Evolutionary conservation across 1,140 invertebrate genomes (phyloP), one percentile per base, ranked within the genome.

Genomic region (Trypoxylus dichotomus): DNA sequence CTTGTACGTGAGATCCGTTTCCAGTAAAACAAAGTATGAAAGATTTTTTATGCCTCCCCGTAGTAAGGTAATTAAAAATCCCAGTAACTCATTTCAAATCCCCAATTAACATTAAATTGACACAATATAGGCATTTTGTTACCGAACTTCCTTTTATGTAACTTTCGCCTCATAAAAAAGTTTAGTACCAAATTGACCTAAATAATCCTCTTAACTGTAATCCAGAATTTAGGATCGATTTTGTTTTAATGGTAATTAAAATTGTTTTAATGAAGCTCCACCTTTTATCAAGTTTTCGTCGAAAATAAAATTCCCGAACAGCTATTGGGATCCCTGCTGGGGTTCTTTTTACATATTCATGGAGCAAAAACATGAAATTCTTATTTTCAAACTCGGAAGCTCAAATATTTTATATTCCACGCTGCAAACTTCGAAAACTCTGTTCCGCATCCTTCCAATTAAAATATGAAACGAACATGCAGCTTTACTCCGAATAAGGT

Each of bases 111-210:
- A 54, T 54, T 54, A 54, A 54, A 54, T 54, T 54, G 47, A 54
- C 47, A 54, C 47, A 54, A n/a, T 54, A 54, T 54, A n/a, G 47
- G 47, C 47, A 54, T n/a, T 54, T 54, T 54, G 47, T 19, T 19
- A 6, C 47, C 2, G 19, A 54, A 54, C 15, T 19, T 54, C n/a
- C 47, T 19, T 19, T 54, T 54, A 54, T 6, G 15, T 6, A 5
- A 19, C 10, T 54, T 19, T 19, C 19, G 47, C 19, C 47, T 15
- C 47, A 19, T 54, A 54, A 54, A 54, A n/a, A 54, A 54, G 15
- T 54, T 54, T 54, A 54, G 15, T 54, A 54, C 47, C 47, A 54
- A 54, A 54, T n/a, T 54, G 47, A 54, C 47, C 47, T 54, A 54
- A 54, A 54, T 54, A 54, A 54, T 54, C 47, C 47, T n/a, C 47